Percentiles rank a stretch among this genome's conserved stretches.
phyloP scores from a whole-genome alignment of 2,888 invertebrate species.

The Capitulum mitella region DNA sequence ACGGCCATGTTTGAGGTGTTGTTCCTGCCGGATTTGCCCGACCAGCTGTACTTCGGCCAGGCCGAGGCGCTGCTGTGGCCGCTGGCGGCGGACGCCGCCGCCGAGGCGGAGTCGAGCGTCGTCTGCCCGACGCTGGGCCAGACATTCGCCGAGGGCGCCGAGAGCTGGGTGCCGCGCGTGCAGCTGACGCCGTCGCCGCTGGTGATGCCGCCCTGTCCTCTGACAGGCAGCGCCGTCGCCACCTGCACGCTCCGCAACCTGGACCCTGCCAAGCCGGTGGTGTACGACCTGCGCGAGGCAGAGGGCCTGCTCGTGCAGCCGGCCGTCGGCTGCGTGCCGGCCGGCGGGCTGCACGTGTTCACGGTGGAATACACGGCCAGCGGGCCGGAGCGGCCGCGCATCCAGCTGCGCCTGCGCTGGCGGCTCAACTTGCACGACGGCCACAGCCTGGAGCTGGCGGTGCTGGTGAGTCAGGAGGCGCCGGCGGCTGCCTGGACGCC shows the following conservation, averaged over 20 bases:
- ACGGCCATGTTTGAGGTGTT: constrained; percentile 3
- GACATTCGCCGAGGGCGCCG: background rate
- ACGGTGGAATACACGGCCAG: background rate
- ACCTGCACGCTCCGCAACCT: background rate
- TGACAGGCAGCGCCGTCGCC: background rate
- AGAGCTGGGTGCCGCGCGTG: constrained; percentile 10
- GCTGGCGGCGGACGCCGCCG: background rate
- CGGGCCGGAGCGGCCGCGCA: background rate
- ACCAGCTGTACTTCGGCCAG: constrained; percentile 4
- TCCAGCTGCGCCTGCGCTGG: background rate
- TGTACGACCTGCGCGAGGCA: background rate
- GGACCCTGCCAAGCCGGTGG: background rate
- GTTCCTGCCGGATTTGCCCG: background rate
- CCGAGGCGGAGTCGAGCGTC: background rate
- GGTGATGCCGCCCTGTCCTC: background rate
- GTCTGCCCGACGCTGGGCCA: background rate
- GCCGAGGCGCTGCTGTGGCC: background rate
- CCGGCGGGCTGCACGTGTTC: background rate
- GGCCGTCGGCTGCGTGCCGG: background rate
- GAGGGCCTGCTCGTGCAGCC: background rate
- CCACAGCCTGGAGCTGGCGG: background rate
- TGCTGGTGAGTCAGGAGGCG: background rate
- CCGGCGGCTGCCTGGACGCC: background rate
- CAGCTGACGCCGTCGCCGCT: background rate
- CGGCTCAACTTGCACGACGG: background rate